Percentiles rank a stretch among this genome's conserved stretches.
Conservation (phyloP, 2,113 vertebrate genomes). For the Nanorana parkeri region DNA sequence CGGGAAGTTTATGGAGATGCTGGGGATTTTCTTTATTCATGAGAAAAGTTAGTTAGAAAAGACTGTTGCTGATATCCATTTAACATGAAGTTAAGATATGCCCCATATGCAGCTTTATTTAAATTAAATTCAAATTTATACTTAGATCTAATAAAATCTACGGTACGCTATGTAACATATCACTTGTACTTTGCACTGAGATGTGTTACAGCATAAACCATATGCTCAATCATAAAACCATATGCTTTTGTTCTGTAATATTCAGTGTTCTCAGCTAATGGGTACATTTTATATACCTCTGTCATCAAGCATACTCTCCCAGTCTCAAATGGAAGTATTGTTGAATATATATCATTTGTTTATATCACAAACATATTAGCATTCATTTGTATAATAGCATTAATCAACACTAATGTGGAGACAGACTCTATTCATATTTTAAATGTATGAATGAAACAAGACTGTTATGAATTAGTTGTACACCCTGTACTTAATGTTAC, state of each 20-base stretch:
- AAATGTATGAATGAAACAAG: not conserved
- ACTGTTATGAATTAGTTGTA: not conserved
- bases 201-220: conserved; percentile 26
- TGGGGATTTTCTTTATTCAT: too few relatives aligned
- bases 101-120: too few relatives aligned
- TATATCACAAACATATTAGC: conserved; percentile 38
- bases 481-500: not conserved
- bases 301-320: not conserved
- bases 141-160: not conserved
- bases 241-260: conserved; percentile 33
- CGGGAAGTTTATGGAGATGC: too few relatives aligned
- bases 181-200: not conserved
- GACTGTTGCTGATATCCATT: too few relatives aligned
- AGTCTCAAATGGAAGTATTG: not conserved
- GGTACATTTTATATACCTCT: conserved; percentile 37
- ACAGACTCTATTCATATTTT: not conserved
- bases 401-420: conserved; percentile 25
- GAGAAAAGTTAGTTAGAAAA: too few relatives aligned
- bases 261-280: conserved; percentile 37
- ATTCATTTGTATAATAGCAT: conserved; percentile 21
- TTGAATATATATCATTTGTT: conserved; percentile 4
- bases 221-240: conserved; percentile 20
- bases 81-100: too few relatives aligned
- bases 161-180: not conserved
- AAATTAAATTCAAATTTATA: conserved; percentile 4